Base-by-base conservation (phyloP, 2,113 vertebrate genomes). In the Pristiophorus japonicus region DNA sequence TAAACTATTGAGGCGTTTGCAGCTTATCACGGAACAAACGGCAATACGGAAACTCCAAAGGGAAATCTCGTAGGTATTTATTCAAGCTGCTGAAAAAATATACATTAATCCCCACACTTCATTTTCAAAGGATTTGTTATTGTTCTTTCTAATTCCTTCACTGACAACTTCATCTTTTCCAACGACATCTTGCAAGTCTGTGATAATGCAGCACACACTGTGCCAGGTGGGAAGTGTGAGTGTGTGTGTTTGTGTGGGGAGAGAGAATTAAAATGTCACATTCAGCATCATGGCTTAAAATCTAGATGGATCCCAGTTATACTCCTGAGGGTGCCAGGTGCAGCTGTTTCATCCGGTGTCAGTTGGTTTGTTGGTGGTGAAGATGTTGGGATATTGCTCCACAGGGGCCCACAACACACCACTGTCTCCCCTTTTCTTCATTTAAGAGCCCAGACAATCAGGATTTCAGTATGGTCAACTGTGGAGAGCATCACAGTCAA, bases 81-180 rank as follows among this genome's bases (percentile, higher is more conserved):
- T 42, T 63, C 59, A 92, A 38, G 62, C n/a, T 38, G 88, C 59
- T 22, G 59, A 38, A 8, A 30, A 88, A 62, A 65, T 38, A 63
- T 5, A 62, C 34, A 92, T 34, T 92, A 92, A 92, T 38, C 88
- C 59, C 88, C 59, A 42, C 88, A 92, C 55, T 91, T 65, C 88
- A 92, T 92, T 92, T 92, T 92, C 88, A 65, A 92, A 92, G 88
- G 55, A 92, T 92, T 92, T 63, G 63, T 92, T 59, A 42, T 63
- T 92, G 59, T 62, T 92, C 59, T 92, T 92, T 38, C 88, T 90
- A 90, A 90, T 90, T 59, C 87, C 87, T 34, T 62, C 87, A 90
- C 51, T 22, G 88, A 63, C 88, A n/a, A 16, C n/a, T 65, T 38
- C 59, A 63, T 92, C 59, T 63, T 63, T 63, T 63, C 88, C 88